Evolutionary conservation across 1,140 invertebrate genomes (phyloP).

Genomic region (Planococcus citri): DNA sequence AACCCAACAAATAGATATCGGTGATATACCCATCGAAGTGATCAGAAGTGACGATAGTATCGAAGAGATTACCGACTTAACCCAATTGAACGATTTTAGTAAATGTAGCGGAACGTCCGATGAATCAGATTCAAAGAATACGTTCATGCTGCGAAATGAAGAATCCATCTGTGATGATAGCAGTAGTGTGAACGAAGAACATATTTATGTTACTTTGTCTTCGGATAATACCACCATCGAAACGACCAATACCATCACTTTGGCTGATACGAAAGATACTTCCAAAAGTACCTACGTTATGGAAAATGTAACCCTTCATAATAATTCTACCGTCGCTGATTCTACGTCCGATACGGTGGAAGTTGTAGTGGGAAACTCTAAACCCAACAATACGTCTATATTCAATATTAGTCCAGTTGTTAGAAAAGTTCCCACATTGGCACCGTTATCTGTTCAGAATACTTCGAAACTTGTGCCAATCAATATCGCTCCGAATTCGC

Average conservation of each 20-base stretch:
- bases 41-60: background rate
- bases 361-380: background rate
- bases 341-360: background rate
- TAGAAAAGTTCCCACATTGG: background rate
- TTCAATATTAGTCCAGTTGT: background rate
- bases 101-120: background rate
- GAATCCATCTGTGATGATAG: background rate
- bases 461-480: constrained; percentile 3
- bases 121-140: background rate
- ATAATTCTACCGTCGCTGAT: background rate
- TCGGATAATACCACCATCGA: background rate
- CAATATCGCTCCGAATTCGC: background rate
- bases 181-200: background rate
- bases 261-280: too few species aligned
- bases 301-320: too few species aligned
- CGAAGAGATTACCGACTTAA: background rate
- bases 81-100: background rate
- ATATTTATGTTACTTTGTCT: background rate
- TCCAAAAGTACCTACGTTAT: too few species aligned
- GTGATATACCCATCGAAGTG: background rate
- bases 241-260: background rate
- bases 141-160: background rate
- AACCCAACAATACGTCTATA: background rate
- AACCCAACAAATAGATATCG: background rate
- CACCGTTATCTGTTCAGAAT: background rate